phyloP scores from a whole-genome alignment of 2,888 invertebrate genomes.

The Nemotelus nigrinus region DNA sequence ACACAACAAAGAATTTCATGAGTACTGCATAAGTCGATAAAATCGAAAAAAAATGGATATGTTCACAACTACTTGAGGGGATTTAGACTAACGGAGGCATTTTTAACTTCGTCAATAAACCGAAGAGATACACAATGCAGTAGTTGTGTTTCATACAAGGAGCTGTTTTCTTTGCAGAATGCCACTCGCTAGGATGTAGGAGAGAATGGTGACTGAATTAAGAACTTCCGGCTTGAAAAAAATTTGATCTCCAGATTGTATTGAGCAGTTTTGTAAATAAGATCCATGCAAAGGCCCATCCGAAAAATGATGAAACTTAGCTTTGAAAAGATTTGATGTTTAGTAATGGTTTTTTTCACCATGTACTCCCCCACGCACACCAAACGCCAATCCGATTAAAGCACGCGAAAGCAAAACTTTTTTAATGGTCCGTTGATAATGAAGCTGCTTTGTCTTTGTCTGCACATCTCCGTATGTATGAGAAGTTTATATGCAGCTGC shows the following conservation, averaged over 20 bases:
- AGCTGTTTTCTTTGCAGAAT: background rate
- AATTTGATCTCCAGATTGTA: too few relatives aligned
- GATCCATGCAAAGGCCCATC: too few relatives aligned
- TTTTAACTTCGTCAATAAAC: conserved; percentile 24
- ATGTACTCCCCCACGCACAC: background rate
- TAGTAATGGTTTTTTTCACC: background rate
- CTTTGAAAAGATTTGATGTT: too few relatives aligned
- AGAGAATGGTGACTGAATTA: too few relatives aligned
- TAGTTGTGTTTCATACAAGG: background rate
- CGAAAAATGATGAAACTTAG: too few relatives aligned
- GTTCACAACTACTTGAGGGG: conserved; percentile 1
- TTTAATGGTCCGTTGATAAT: conserved; percentile 49
- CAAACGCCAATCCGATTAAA: background rate
- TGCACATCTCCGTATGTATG: conserved; percentile 16
- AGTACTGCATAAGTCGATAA: conserved; percentile 14
- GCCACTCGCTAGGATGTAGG: too few relatives aligned
- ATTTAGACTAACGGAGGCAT: conserved; percentile 20
- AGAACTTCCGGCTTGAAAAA: too few relatives aligned
- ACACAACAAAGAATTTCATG: conserved; percentile 8
- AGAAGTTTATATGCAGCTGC: conserved; percentile 41
- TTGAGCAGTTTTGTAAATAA: too few relatives aligned
- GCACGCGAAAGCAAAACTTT: conserved; percentile 37
- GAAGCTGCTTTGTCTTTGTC: conserved; percentile 27
- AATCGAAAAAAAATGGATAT: background rate
- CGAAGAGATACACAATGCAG: background rate